Conservation (phyloP, 2,888 invertebrate genomes). For the Amiota communis region DNA sequence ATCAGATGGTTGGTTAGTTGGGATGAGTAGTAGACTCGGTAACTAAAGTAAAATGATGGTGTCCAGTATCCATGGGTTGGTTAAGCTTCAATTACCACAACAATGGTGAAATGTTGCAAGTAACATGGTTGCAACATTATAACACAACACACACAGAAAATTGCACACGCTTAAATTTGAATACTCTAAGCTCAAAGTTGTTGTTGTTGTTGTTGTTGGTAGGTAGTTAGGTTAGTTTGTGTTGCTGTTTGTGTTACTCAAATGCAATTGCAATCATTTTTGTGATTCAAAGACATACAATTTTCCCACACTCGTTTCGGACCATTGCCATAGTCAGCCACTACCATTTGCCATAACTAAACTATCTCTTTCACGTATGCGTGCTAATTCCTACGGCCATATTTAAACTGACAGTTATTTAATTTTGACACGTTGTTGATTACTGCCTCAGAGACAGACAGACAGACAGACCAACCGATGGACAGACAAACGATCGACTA, state of each 20-base stretch:
- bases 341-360: neutral
- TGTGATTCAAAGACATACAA: neutral
- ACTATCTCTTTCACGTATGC: constrained; percentile 37
- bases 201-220: neutral
- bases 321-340: neutral
- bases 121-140: constrained; percentile 9
- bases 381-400: constrained; percentile 54
- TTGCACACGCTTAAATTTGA: neutral
- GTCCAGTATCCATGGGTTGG: neutral
- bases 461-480: neutral
- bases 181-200: neutral
- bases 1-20: no score
- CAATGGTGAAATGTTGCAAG: constrained; percentile 29
- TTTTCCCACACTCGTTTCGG: constrained; percentile 10
- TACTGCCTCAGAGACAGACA: constrained; percentile 45
- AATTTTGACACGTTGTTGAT: constrained; percentile 59
- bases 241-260: constrained; percentile 1
- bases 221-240: neutral
- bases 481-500: neutral
- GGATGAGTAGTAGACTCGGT: no score
- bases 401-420: constrained; percentile 58
- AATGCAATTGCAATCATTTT: neutral
- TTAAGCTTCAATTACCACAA: constrained; percentile 30
- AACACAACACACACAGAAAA: constrained; percentile 4
- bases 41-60: neutral